Percentiles rank a stretch among this genome's conserved stretches.
Conservation (phyloP, 1,140 invertebrate genomes). For the Micrasema longulum region DNA sequence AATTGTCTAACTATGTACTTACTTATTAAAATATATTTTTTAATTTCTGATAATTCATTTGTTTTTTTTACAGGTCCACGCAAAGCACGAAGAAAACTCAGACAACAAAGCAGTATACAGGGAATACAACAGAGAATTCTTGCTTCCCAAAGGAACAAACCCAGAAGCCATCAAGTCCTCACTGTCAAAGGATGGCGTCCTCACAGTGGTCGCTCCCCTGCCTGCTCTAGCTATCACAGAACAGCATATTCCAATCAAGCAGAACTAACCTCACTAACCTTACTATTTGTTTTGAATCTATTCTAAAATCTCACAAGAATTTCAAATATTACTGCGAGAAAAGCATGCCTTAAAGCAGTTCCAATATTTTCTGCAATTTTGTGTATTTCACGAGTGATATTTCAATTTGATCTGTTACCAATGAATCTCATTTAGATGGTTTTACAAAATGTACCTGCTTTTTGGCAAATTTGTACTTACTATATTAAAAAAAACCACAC, state of each 20-base stretch:
- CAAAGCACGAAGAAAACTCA: constrained; percentile 95
- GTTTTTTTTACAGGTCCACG: constrained; percentile 82
- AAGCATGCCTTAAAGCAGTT: constrained; percentile 14
- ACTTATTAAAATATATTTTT: no score
- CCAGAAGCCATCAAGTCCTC: constrained; percentile 92
- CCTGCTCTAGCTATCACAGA: constrained; percentile 76
- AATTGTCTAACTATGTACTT: no score
- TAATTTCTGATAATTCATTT: no score
- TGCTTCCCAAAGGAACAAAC: constrained; percentile 93
- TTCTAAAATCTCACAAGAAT: constrained; percentile 34
- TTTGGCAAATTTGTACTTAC: constrained; percentile 14
- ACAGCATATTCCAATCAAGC: constrained; percentile 67
- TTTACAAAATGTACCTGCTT: constrained; percentile 21
- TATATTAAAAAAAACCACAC: background rate
- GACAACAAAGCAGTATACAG: constrained; percentile 94
- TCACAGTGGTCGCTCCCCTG: constrained; percentile 93
- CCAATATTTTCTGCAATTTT: constrained; percentile 30
- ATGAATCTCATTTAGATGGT: constrained; percentile 23
- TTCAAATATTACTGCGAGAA: constrained; percentile 17
- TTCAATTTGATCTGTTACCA: constrained; percentile 27
- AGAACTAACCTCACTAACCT: constrained; percentile 53
- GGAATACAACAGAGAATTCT: constrained; percentile 96
- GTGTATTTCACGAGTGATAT: constrained; percentile 26
- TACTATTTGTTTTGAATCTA: constrained; percentile 18
- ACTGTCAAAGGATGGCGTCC: constrained; percentile 90